Evolutionary conservation across 2,888 invertebrate genomes (phyloP).

Genomic region (Amitus sp.): DNA sequence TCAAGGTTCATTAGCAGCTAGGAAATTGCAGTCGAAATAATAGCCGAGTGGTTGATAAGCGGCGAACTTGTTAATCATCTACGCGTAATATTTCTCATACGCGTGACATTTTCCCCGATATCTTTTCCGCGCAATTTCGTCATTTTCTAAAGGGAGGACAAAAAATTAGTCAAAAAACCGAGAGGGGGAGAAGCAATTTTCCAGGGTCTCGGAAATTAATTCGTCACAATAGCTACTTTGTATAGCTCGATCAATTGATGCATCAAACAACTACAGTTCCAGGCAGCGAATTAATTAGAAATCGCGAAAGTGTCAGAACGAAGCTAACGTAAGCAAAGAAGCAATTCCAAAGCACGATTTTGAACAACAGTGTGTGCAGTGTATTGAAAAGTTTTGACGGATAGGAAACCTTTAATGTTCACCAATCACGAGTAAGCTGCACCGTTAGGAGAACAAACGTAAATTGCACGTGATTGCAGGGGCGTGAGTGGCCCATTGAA

Average conservation of each 20-base stretch:
- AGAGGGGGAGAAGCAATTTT: too few relatives aligned
- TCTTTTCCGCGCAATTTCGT: neutral
- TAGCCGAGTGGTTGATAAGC: slow-evolving; percentile 20
- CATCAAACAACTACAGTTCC: neutral
- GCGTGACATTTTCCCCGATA: neutral
- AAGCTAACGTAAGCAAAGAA: neutral
- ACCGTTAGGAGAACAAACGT: slow-evolving; percentile 40
- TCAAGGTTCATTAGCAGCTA: slow-evolving; percentile 20
- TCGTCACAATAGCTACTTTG: too few relatives aligned
- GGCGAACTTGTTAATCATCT: slow-evolving; percentile 4
- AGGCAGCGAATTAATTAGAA: neutral
- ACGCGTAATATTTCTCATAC: neutral
- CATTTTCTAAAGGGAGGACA: too few relatives aligned
- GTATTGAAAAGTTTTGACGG: slow-evolving; percentile 43
- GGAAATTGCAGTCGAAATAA: slow-evolving; percentile 24
- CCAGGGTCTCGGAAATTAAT: too few relatives aligned
- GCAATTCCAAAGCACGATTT: slow-evolving; percentile 10
- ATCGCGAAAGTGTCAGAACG: neutral
- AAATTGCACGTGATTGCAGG: slow-evolving; percentile 41
- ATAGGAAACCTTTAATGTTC: slow-evolving; percentile 41
- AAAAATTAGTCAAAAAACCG: too few relatives aligned
- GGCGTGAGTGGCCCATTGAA: slow-evolving; percentile 36
- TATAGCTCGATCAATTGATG: neutral
- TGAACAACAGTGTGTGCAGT: slow-evolving; percentile 23
- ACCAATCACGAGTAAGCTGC: slow-evolving; percentile 37